Percentiles rank a stretch among this genome's conserved stretches.
These are phyloP conservation scores for Melanerpes formicivorus DNA, from an alignment of 2,113 vertebrate species.

Conservation along the genomic window DNA sequence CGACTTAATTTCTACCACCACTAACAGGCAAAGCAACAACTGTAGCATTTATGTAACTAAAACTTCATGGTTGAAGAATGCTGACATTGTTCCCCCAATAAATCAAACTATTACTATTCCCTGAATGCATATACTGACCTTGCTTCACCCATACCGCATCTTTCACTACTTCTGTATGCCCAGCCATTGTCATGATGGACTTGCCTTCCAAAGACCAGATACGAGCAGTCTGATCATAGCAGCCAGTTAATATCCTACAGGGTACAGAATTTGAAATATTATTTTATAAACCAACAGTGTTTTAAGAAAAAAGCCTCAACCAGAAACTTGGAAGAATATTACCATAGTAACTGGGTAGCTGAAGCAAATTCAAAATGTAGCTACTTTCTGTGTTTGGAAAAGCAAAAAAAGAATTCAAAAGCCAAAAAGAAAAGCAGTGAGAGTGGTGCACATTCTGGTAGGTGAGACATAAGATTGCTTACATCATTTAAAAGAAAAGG, in stretches of 20 bases:
- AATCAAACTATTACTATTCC: not conserved
- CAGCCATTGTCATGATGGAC: slow-evolving; percentile 85
- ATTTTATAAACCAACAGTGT: not conserved
- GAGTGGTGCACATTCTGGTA: not conserved
- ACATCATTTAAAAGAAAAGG: not conserved
- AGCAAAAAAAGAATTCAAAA: not conserved
- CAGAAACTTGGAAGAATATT: not conserved
- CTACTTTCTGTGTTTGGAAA: not conserved
- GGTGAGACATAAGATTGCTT: not conserved
- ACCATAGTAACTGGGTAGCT: not conserved
- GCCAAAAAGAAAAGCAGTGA: not conserved
- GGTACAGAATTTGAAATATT: slow-evolving; percentile 18
- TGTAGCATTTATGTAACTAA: not conserved
- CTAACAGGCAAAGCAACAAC: not conserved
- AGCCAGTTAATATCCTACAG: slow-evolving; percentile 93
- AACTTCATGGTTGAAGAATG: not conserved
- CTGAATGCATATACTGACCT: slow-evolving; percentile 75
- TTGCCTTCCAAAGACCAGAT: slow-evolving; percentile 97
- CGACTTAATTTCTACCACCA: not conserved
- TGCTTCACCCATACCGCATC: slow-evolving; percentile 95
- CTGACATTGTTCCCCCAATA: not conserved
- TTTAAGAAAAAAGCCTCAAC: not conserved
- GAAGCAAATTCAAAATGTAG: not conserved
- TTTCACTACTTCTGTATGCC: slow-evolving; percentile 95
- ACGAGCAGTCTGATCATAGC: slow-evolving; percentile 92